Evolutionary conservation across 2,888 invertebrate genomes (phyloP), one percentile per base, ranked within the genome.

Genomic region (Thyatira batis): DNA sequence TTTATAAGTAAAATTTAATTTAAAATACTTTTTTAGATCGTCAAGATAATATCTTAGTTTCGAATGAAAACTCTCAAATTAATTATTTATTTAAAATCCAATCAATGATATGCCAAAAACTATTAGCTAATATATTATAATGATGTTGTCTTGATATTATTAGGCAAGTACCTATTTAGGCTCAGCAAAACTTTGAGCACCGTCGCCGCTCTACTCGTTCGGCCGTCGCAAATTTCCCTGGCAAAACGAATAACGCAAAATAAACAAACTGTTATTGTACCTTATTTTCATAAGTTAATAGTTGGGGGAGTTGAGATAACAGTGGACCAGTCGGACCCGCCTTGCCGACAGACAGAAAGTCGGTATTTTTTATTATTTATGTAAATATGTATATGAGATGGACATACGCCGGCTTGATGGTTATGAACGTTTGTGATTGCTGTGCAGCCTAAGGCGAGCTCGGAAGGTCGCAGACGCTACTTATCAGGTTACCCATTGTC

Each of bases 271-370:
- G 88, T 90, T 91, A 90, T 89, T 89, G 89, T 85, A 89, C 85
- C 89, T 89, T 91, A 90, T 91, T 91, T 90, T 91, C 89, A 89
- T 91, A 91, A 89, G 89, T 90, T 91, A 90, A 91, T 89, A 90
- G 90, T 80, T 72, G 72, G 74, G 72, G 65, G 60, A 62, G 59
- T 17, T 39, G 39, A 39, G 39, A 39, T 39, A 39, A 39, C 39
- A 39, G 63, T 63, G 68, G 75, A 71, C 23, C 45, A 39, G 20
- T n/a, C 51, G 46, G 49, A 45, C 48, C 45, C 28, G 53, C 45
- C 57, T 27, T 30, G 45, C 44, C 52, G 66, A 58, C 64, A 56
- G 62, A 63, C 71, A 61, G 67, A 72, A 69, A 65, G 65, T 76
- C 71, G 68, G 54, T 57, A 45, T 55, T 65, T 73, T 71, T 72